Conservation (phyloP, 2,797 vertebrate genomes). For the Otolemur crassicaudatus region DNA sequence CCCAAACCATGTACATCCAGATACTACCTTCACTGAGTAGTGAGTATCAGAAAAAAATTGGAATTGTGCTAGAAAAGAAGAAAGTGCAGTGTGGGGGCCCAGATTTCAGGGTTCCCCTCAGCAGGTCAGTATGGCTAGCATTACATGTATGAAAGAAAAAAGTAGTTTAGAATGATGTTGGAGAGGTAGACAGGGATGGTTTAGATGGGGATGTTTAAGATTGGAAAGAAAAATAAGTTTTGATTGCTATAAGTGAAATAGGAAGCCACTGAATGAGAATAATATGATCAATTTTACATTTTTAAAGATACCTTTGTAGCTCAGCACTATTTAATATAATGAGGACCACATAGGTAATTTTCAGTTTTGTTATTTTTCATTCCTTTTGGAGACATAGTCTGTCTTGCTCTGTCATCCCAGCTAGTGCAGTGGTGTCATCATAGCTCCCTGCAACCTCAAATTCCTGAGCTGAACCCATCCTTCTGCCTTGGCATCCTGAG, state of each 20-base stretch:
- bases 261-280: not conserved
- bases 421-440: not conserved
- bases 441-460: not conserved
- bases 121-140: too few species aligned
- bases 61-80: not conserved
- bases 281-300: not conserved
- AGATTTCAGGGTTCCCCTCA: not conserved
- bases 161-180: too few species aligned
- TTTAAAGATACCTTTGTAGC: not conserved
- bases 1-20: not conserved
- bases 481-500: not conserved
- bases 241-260: not conserved
- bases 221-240: not conserved
- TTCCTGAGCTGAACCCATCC: not conserved
- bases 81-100: not conserved
- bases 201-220: too few species aligned
- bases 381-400: not conserved
- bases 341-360: not conserved
- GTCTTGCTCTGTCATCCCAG: not conserved
- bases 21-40: not conserved
- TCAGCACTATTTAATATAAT: too few species aligned
- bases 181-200: not conserved
- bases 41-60: not conserved
- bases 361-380: not conserved
- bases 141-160: not conserved